Conservation (phyloP, 2,797 vertebrate genomes). For the Danio choprae region DNA sequence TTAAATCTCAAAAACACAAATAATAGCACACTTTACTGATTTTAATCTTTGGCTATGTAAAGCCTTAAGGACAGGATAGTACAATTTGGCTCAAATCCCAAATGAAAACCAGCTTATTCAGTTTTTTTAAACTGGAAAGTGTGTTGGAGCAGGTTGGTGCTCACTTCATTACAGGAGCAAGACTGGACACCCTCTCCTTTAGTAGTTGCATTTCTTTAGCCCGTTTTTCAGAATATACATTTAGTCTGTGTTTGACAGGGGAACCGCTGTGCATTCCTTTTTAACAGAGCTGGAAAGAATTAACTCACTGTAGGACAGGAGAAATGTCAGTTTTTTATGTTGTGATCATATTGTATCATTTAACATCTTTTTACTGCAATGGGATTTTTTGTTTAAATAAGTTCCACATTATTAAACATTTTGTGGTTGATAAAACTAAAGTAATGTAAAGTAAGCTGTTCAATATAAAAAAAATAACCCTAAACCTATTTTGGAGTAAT, state of each 20-base stretch:
- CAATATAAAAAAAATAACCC: neutral
- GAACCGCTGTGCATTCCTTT: neutral
- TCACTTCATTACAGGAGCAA: neutral
- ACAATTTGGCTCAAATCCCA: neutral
- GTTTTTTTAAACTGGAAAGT: neutral
- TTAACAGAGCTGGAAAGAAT: conserved; percentile 76
- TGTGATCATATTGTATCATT: conserved; percentile 1
- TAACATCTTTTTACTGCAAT: conserved; percentile 9
- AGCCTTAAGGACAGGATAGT: neutral
- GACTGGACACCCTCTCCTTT: neutral
- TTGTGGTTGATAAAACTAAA: neutral
- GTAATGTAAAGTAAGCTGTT: neutral
- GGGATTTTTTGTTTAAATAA: conserved; percentile 9
- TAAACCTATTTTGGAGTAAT: neutral
- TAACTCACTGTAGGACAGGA: conserved; percentile 47
- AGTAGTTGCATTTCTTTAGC: conserved; percentile 10
- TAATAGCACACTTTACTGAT: neutral
- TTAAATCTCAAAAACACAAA: conserved; percentile 7
- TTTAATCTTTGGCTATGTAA: neutral
- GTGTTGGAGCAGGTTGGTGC: neutral
- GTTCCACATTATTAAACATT: neutral
- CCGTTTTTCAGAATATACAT: conserved; percentile 9
- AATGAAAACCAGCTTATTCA: conserved; percentile 3
- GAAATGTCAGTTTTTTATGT: conserved; percentile 13
- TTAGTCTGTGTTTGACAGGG: conserved; percentile 4